These are phyloP conservation scores for Cephus nigrinus DNA, from an alignment of 2,888 invertebrate species.

Conservation along the genomic window DNA sequence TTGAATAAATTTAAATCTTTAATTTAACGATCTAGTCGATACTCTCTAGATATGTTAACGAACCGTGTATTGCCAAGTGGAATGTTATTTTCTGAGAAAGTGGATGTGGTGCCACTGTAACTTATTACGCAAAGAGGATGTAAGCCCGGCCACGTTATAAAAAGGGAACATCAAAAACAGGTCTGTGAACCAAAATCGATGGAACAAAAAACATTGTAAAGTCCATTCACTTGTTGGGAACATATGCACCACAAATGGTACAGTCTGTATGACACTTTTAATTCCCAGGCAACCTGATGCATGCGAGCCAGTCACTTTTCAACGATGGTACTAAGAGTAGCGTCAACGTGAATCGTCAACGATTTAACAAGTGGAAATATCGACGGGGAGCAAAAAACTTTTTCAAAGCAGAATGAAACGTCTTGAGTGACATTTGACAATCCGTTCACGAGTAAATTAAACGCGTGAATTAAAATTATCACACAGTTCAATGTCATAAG, in stretches of 20 bases:
- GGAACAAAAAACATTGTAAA: conserved; percentile 9
- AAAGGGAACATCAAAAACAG: background rate
- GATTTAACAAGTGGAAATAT: background rate
- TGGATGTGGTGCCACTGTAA: background rate
- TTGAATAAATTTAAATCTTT: background rate
- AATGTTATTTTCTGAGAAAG: background rate
- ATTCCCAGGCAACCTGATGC: conserved; percentile 38
- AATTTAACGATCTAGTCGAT: background rate
- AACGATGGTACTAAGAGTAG: background rate
- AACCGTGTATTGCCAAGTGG: background rate
- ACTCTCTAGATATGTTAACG: background rate
- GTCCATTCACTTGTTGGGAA: conserved; percentile 18
- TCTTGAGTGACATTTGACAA: background rate
- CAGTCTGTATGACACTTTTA: conserved; percentile 15
- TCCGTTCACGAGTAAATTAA: background rate
- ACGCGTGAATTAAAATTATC: background rate
- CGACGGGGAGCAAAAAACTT: background rate
- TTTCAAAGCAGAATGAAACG: background rate
- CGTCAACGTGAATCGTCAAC: background rate
- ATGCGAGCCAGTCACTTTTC: conserved; percentile 31
- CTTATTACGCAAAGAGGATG: conserved; percentile 4
- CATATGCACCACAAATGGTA: conserved; percentile 54
- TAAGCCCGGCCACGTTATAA: background rate
- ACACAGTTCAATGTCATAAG: background rate
- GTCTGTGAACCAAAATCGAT: conserved; percentile 3